Conservation (phyloP, 1,140 invertebrate species). For the Drosophila sp. region DNA sequence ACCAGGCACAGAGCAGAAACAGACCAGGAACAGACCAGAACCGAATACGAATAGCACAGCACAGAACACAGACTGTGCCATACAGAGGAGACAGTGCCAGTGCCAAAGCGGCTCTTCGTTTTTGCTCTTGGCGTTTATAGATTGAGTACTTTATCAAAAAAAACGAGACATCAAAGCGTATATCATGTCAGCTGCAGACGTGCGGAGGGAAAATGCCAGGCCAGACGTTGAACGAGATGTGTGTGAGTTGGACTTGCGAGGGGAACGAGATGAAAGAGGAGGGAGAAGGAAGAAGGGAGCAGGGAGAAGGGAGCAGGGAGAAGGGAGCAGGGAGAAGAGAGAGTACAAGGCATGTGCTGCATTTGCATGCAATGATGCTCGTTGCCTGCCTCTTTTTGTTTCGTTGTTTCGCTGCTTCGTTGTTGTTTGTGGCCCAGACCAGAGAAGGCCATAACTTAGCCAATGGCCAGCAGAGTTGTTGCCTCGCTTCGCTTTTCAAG, state of each 20-base stretch:
- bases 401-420: no score
- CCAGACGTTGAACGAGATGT: slow-evolving; percentile 13
- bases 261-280: no score
- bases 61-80: not conserved
- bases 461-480: slow-evolving; percentile 52
- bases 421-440: slow-evolving; percentile 17
- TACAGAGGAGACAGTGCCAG: not conserved
- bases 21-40: not conserved
- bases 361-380: slow-evolving; percentile 47
- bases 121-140: slow-evolving; percentile 81
- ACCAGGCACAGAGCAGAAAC: slow-evolving; percentile 11
- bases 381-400: slow-evolving; percentile 1
- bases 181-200: slow-evolving; percentile 79
- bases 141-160: slow-evolving; percentile 82
- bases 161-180: slow-evolving; percentile 82
- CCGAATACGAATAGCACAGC: not conserved
- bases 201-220: slow-evolving; percentile 13
- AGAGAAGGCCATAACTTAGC: slow-evolving; percentile 63
- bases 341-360: slow-evolving; percentile 17
- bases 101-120: slow-evolving; percentile 56
- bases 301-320: not conserved
- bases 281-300: not conserved
- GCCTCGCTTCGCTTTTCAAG: slow-evolving; percentile 10
- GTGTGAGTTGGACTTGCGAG: not conserved
- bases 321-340: not conserved